Percentiles rank a stretch among this genome's conserved stretches.
These are phyloP conservation scores for Microcebus ravelobensis DNA, from an alignment of 2,113 vertebrate species.

Conservation along the genomic window DNA sequence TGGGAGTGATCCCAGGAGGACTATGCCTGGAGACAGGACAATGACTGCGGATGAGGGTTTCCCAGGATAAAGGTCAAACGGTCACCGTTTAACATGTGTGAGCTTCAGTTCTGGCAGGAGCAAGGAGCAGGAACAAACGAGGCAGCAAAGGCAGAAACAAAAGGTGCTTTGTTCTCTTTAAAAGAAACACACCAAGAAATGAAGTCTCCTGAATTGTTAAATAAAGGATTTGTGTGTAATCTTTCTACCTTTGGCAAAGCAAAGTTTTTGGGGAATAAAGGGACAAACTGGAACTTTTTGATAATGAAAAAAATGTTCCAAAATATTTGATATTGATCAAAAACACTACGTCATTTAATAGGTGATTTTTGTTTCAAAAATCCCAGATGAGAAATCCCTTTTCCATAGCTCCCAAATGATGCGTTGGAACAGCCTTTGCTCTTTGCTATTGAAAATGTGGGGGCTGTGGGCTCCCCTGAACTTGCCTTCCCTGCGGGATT, in stretches of 20 bases:
- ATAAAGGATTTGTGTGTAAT: background rate
- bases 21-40: background rate
- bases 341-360: conserved; percentile 1
- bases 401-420: background rate
- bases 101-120: conserved; percentile 11
- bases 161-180: background rate
- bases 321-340: conserved; percentile 40
- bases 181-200: background rate
- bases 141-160: background rate
- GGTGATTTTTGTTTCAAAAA: conserved; percentile 22
- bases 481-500: background rate
- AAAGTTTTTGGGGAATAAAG: background rate
- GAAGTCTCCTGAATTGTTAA: background rate
- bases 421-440: background rate
- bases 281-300: background rate
- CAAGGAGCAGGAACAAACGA: background rate
- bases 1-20: background rate
- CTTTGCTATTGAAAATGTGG: background rate
- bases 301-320: conserved; percentile 33
- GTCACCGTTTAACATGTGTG: background rate
- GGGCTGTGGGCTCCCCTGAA: background rate
- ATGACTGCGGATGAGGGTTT: background rate
- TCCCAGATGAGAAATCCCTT: background rate
- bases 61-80: background rate
- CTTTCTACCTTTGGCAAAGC: background rate